Percentiles rank a stretch among this genome's conserved stretches.
Evolutionary conservation across 2,113 vertebrate genomes (phyloP).

Genomic region (Brachyistius frenatus): DNA sequence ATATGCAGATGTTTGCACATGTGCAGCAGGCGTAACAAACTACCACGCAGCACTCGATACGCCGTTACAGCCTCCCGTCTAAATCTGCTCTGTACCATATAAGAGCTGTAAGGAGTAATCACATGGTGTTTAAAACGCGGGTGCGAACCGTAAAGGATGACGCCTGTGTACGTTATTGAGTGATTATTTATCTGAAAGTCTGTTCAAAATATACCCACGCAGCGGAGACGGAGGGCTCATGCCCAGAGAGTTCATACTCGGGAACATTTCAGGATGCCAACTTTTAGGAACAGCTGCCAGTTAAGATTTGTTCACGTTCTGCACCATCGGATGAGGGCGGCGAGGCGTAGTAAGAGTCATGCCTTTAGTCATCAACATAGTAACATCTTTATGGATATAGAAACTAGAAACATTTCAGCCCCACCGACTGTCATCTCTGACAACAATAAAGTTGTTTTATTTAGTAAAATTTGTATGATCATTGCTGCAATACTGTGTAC

Average conservation of each 20-base stretch:
- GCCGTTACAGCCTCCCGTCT: slow-evolving; percentile 37
- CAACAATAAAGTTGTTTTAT: too few relatives aligned
- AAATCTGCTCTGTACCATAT: slow-evolving; percentile 41
- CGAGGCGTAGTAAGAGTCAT: slow-evolving; percentile 3
- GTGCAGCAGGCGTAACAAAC: slow-evolving; percentile 72
- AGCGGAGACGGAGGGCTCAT: slow-evolving; percentile 6
- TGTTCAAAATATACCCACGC: slow-evolving; percentile 36
- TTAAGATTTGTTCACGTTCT: slow-evolving; percentile 19
- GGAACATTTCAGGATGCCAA: not conserved
- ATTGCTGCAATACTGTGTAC: too few relatives aligned
- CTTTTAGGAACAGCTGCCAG: slow-evolving; percentile 27
- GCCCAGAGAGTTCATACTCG: slow-evolving; percentile 13
- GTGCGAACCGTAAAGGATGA: slow-evolving; percentile 44
- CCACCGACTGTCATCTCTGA: too few relatives aligned
- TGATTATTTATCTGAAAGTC: slow-evolving; percentile 36
- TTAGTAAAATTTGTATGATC: too few relatives aligned
- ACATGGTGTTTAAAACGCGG: slow-evolving; percentile 53
- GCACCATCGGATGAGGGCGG: not conserved
- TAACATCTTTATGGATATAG: slow-evolving; percentile 2
- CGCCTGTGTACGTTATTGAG: slow-evolving; percentile 26
- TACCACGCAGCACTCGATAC: slow-evolving; percentile 56
- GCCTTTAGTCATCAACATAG: slow-evolving; percentile 12
- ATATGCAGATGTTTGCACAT: slow-evolving; percentile 84
- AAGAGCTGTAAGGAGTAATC: slow-evolving; percentile 46
- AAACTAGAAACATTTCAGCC: not conserved